Evolutionary conservation across 2,113 vertebrate genomes (phyloP), one percentile per base, ranked within the genome.

Genomic region (Plotosus lineatus): DNA sequence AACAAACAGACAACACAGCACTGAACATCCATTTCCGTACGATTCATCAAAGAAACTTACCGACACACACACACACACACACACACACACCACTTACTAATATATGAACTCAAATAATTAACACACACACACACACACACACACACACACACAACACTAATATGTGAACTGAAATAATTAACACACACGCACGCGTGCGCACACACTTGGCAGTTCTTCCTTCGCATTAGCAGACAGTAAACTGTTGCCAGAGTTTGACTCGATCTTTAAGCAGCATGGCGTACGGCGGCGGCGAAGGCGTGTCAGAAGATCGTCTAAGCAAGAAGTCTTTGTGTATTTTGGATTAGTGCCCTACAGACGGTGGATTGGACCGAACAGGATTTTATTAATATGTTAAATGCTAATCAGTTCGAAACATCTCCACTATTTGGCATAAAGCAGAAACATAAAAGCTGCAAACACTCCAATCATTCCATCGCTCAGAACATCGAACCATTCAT

Each of bases 251-350:
- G 71, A 42, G 7, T 44, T 55, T 61, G 33, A 53, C 72, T 80
- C 56, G 12, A 26, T 61, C 75, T 78, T 81, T 80, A 80, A 78
- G 82, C 50, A 19, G 65, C 40, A 69, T 72, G 68, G 58, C 63
- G 66, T 71, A 79, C 48, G 38, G 44, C 48, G 40, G 71, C 65
- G 55, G 38, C 75, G 75, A 66, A 60, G 48, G 75, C 42, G 68
- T 61, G 83, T 74, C 78, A 75, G 61, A 15, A 69, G 78, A 82
- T 81, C 56, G 81, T 63, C 53, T 31, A 42, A 55, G 50, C 51
- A 11, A 60, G 60, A 23, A 3, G 23, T 33, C 46, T 55, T 81
- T 63, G 38, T 77, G 72, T 77, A 77, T 78, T 53, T 73, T 71
- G 58, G 73, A 83, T 75, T 72, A 77, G 65, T 15, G 19, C 14